Base-by-base conservation (phyloP, 1,140 invertebrate species). In the Cheumatopsyche charites region DNA sequence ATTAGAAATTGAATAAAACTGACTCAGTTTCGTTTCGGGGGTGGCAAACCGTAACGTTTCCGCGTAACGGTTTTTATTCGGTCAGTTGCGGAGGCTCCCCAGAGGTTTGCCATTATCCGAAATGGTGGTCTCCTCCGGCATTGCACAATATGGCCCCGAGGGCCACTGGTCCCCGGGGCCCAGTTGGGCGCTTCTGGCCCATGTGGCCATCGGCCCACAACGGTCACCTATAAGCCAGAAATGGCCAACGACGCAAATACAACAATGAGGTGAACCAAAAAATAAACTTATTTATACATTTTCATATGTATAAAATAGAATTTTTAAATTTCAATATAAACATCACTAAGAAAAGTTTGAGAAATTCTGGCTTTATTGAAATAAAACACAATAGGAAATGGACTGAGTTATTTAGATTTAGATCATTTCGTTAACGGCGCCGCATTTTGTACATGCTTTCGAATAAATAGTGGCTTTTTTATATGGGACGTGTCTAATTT, bases 131-230 rank as follows among this genome's bases (percentile, higher is more conserved):
- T 17, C 43, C 6, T 29, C 29, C 26, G 26, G 17, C 13, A 58
- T 58, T 26, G 55, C 25, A 58, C 23, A 58, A 58, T 58, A 58
- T 58, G 9, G 21, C 11, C 21, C 0, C 23, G 11, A 5, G 55
- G 42, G 43, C 70, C 15, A 36, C n/a, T 55, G 62, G n/a, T 26
- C 68, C 68, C 68, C 17, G 9, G 68, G 68, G 68, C 47, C 52
- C 43, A 26, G 9, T 70, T 45, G 70, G 41, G 36, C 41, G 25
- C 66, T 67, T 72, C 62, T 61, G 70, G 23, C 36, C 63, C 63
- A 66, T 68, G 26, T 65, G 41, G 62, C 52, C 49, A 72, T 67
- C 61, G 70, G 17, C 63, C 70, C 63, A 52, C 61, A 71, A 43
- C 29, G 63, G 43, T 26, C 63, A 47, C 45, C 62, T 58, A 58